These are phyloP conservation scores for Pica pica DNA, from an alignment of 2,113 vertebrate genomes.

Conservation along the genomic window DNA sequence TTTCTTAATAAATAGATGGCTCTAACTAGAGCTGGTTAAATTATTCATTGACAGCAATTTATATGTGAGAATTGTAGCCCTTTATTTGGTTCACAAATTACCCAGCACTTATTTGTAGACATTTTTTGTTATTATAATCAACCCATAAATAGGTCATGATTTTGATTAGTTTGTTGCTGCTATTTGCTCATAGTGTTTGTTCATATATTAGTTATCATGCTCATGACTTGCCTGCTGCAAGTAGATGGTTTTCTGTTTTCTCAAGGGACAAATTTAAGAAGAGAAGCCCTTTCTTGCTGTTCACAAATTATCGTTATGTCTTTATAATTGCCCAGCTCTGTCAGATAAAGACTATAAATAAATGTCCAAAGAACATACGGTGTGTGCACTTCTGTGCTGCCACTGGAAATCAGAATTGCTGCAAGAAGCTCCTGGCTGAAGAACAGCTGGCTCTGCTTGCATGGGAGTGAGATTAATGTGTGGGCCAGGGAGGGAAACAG, in stretches of 20 bases:
- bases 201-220: neutral
- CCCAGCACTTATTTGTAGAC: neutral
- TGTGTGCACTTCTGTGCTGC: neutral
- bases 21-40: neutral
- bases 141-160: neutral
- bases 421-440: neutral
- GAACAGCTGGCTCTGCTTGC: neutral
- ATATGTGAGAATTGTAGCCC: neutral
- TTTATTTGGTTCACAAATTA: slow-evolving; percentile 34
- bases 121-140: slow-evolving; percentile 14
- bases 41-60: slow-evolving; percentile 25
- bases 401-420: neutral
- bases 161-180: slow-evolving; percentile 23
- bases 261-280: neutral
- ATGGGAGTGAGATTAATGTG: accelerated
- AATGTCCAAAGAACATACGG: neutral
- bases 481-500: neutral
- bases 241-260: neutral
- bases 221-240: neutral
- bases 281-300: neutral
- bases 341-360: neutral
- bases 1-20: neutral
- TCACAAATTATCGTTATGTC: neutral
- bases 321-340: neutral
- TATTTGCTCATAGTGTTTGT: neutral